phyloP scores from a whole-genome alignment of 2,113 vertebrate species.

The Macquaria australasica region DNA sequence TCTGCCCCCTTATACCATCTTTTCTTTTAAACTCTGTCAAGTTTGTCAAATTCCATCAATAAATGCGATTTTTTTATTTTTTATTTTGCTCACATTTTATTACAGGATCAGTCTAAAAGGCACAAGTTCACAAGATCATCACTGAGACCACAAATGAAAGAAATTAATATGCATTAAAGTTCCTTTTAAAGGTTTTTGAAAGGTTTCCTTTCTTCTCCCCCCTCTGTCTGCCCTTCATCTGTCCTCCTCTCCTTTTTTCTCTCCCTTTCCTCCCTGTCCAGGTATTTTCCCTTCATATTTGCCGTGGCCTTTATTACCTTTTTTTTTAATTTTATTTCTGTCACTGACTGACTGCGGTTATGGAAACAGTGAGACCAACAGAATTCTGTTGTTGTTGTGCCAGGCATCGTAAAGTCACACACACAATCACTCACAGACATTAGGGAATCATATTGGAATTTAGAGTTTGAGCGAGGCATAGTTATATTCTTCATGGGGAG shows the following conservation, averaged over 20 bases:
- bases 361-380: slow-evolving; percentile 68
- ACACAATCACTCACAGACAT: slow-evolving; percentile 66
- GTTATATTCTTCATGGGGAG: slow-evolving; percentile 58
- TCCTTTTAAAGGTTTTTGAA: neutral
- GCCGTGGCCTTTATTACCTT: slow-evolving; percentile 25
- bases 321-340: slow-evolving; percentile 31
- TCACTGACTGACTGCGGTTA: slow-evolving; percentile 54
- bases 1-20: neutral
- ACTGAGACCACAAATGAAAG: neutral
- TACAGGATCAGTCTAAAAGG: neutral
- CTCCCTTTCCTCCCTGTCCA: slow-evolving; percentile 26
- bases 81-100: neutral
- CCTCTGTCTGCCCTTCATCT: slow-evolving; percentile 8
- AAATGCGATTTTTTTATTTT: no score
- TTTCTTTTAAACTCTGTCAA: neutral
- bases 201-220: neutral
- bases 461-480: slow-evolving; percentile 48
- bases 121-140: neutral
- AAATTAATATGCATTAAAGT: neutral
- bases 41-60: neutral
- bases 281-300: slow-evolving; percentile 62
- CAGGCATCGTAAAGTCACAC: slow-evolving; percentile 63
- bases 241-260: neutral
- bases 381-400: slow-evolving; percentile 59
- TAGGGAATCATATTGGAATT: slow-evolving; percentile 75